These are phyloP conservation scores for Stenolophus ochropezus DNA, from an alignment of 2,888 invertebrate genomes.

Conservation along the genomic window DNA sequence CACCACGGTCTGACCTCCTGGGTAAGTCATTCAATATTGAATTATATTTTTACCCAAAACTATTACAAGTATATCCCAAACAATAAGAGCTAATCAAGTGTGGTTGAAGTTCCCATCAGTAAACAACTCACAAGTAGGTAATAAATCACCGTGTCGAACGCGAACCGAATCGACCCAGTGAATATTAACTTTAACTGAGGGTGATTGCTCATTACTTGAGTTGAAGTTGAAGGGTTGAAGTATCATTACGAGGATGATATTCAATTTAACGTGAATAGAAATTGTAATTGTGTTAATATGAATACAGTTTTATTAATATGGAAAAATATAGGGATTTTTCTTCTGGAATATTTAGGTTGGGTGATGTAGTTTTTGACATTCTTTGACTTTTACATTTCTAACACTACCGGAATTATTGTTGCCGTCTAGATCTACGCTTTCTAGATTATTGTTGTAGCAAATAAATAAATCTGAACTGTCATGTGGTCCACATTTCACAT, in stretches of 20 bases:
- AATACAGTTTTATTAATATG: not conserved
- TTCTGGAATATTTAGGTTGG: too few species aligned
- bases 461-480: too few species aligned
- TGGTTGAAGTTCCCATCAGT: not conserved
- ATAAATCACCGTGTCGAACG: conserved; percentile 13
- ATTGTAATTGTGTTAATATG: not conserved
- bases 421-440: too few species aligned
- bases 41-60: not conserved
- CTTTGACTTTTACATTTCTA: too few species aligned
- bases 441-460: too few species aligned
- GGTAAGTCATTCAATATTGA: not conserved
- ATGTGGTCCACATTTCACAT: too few species aligned
- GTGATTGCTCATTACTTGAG: conserved; percentile 26
- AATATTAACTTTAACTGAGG: conserved; percentile 12
- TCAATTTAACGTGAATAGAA: not conserved
- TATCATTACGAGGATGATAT: not conserved
- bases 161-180: conserved; percentile 16
- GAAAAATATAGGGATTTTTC: not conserved
- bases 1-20: too few species aligned
- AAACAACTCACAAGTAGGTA: not conserved
- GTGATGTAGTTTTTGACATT: too few species aligned
- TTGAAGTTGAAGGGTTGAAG: not conserved
- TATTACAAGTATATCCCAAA: not conserved
- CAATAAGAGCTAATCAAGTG: not conserved
- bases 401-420: too few species aligned